Evolutionary conservation across 2,797 vertebrate species (phyloP).

Genomic region (Characodon lateralis): DNA sequence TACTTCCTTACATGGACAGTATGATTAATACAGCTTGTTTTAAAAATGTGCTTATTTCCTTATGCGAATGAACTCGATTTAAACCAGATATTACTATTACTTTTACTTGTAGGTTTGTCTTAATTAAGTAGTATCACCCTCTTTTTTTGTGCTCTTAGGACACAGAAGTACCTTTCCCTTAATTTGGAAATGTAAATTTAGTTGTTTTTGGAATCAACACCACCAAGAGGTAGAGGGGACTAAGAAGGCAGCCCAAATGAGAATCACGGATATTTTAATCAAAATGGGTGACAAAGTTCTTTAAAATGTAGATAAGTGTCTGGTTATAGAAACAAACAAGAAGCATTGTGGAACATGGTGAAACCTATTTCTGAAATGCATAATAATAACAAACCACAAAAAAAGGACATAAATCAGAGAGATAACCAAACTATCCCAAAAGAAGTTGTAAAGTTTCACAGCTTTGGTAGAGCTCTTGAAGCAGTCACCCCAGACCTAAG

Average conservation of each 20-base stretch:
- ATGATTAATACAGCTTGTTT: constrained; percentile 8
- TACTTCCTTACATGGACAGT: constrained; percentile 12
- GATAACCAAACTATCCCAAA: too few relatives aligned
- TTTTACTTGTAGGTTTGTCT: background rate
- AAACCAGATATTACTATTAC: too few relatives aligned
- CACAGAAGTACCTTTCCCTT: background rate
- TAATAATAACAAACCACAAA: background rate
- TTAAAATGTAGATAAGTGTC: background rate
- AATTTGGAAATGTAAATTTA: background rate
- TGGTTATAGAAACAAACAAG: background rate
- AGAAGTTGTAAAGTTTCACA: too few relatives aligned
- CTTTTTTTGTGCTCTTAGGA: too few relatives aligned
- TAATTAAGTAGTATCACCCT: background rate
- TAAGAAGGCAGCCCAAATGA: background rate
- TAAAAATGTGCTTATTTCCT: background rate
- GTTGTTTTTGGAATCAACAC: background rate
- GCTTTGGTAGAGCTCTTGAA: too few relatives aligned
- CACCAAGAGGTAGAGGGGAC: background rate
- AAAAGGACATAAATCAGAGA: background rate
- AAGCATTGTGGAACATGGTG: background rate
- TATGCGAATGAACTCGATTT: background rate
- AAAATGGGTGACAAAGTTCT: background rate
- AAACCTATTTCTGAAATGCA: background rate
- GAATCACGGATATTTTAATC: background rate
- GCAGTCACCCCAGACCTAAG: too few relatives aligned